Percentiles rank a stretch among this genome's conserved stretches.
phyloP scores from a whole-genome alignment of 2,888 invertebrate species.

The Xanthia icteritia region DNA sequence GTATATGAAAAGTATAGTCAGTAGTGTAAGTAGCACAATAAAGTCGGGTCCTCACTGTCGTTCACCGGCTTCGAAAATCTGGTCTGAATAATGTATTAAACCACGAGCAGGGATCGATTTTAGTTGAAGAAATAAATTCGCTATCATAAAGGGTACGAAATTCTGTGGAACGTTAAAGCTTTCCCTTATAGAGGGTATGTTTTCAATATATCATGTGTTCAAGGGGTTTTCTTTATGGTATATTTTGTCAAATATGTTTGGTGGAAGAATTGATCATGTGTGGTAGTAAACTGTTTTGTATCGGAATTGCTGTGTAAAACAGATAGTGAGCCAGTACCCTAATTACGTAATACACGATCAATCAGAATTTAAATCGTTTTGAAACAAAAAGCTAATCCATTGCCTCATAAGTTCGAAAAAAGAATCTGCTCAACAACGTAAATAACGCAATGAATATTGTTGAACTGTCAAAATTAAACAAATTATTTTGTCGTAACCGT shows the following conservation, averaged over 20 bases:
- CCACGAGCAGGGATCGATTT: slow-evolving; percentile 55
- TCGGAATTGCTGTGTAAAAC: slow-evolving; percentile 14
- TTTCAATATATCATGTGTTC: slow-evolving; percentile 51
- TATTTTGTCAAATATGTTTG: slow-evolving; percentile 52
- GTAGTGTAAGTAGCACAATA: slow-evolving; percentile 21
- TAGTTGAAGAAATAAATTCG: slow-evolving; percentile 54
- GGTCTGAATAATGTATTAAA: slow-evolving; percentile 60
- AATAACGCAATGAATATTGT: too few species aligned
- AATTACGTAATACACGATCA: too few species aligned
- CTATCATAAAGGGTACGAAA: slow-evolving; percentile 53
- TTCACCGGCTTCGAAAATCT: slow-evolving; percentile 51
- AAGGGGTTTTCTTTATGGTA: slow-evolving; percentile 25
- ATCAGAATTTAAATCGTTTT: too few species aligned
- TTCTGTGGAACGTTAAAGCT: slow-evolving; percentile 37
- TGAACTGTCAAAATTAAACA: too few species aligned
- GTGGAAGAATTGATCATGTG: slow-evolving; percentile 30
- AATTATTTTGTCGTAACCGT: too few species aligned
- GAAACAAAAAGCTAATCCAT: too few species aligned
- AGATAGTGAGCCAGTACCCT: background rate
- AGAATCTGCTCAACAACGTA: too few species aligned
- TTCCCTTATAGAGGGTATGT: slow-evolving; percentile 24
- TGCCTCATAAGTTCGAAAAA: too few species aligned
- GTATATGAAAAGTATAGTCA: slow-evolving; percentile 14
- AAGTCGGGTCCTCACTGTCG: slow-evolving; percentile 35
- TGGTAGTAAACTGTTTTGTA: slow-evolving; percentile 21